Conservation (phyloP, 2,797 vertebrate species). For the Gymnothorax javanicus region DNA sequence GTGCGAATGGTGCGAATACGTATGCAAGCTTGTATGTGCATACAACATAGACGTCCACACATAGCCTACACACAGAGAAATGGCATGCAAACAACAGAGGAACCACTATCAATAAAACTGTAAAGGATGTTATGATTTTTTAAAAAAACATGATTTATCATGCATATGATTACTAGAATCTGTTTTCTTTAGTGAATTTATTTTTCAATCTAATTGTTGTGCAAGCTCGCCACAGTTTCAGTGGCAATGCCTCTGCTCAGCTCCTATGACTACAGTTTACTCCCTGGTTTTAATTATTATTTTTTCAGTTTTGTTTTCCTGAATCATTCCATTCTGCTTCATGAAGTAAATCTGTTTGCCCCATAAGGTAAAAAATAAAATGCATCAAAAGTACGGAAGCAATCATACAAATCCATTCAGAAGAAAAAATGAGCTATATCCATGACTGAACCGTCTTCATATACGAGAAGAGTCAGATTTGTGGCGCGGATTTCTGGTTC, state of each 20-base stretch:
- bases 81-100: not conserved
- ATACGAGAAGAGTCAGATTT: slow-evolving; percentile 7
- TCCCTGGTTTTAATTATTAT: not conserved
- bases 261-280: not conserved
- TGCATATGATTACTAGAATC: not conserved
- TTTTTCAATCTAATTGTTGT: not conserved
- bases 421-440: not conserved
- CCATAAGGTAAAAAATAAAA: slow-evolving; percentile 5
- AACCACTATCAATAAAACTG: not conserved
- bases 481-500: slow-evolving; percentile 8
- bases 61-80: not conserved
- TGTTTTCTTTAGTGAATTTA: not conserved
- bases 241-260: not conserved
- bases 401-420: not conserved
- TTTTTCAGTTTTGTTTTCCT: too few relatives aligned
- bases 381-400: slow-evolving; percentile 38
- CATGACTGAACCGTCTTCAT: not conserved
- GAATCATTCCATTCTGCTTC: too few relatives aligned
- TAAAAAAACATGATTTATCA: not conserved
- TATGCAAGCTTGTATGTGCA: not conserved
- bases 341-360: too few relatives aligned
- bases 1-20: not conserved
- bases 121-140: not conserved
- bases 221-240: not conserved
- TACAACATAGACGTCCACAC: not conserved